Evolutionary conservation across 2,113 vertebrate species (phyloP).

Genomic region (Acinonyx jubatus): DNA sequence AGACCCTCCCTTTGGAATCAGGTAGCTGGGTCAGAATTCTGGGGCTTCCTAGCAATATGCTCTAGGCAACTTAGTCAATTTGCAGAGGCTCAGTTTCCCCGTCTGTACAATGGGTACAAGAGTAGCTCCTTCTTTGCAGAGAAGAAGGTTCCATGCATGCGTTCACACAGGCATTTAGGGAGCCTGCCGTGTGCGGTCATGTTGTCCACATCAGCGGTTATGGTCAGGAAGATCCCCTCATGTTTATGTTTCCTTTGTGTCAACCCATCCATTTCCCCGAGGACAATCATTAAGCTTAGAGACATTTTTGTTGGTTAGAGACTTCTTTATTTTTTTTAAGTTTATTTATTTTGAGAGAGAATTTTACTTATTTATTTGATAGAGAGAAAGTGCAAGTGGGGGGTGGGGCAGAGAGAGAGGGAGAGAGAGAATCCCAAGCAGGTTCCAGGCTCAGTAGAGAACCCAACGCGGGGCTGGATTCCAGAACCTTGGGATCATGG

Average conservation of each 20-base stretch:
- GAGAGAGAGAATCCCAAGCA: too few species aligned
- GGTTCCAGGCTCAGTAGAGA: too few species aligned
- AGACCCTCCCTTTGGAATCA: fast-evolving
- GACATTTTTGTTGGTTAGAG: not conserved
- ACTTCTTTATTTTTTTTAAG: not conserved
- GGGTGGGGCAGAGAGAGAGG: too few species aligned
- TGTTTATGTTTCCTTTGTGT: not conserved
- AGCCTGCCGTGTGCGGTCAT: fast-evolving
- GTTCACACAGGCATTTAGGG: not conserved
- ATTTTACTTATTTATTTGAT: too few species aligned
- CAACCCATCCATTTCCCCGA: not conserved
- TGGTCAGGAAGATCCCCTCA: fast-evolving
- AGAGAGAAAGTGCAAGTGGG: too few species aligned
- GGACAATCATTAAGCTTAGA: not conserved
- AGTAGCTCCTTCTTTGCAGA: not conserved
- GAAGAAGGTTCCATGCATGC: fast-evolving
- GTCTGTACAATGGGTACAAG: not conserved
- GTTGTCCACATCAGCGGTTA: fast-evolving
- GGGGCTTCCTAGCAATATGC: not conserved
- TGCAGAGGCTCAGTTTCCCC: not conserved
- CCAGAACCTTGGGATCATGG: too few species aligned
- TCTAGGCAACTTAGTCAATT: not conserved
- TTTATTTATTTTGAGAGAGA: too few species aligned
- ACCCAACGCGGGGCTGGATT: too few species aligned
- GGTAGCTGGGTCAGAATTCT: not conserved